phyloP scores from a whole-genome alignment of 2,113 vertebrate genomes.

The Accipiter virgatus region DNA sequence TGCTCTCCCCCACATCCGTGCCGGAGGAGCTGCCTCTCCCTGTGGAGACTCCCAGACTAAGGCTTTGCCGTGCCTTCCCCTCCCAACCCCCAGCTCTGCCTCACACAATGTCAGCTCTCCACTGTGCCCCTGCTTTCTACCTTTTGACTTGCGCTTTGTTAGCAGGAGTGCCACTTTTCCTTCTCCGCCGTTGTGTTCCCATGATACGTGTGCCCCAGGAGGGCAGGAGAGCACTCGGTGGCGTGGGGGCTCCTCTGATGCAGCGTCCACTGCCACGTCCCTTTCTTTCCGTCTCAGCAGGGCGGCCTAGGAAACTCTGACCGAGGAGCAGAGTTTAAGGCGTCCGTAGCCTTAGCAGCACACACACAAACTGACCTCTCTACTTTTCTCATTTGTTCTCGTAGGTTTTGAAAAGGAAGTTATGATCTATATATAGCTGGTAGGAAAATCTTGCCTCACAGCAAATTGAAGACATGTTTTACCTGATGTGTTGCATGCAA shows the following conservation, averaged over 20 bases:
- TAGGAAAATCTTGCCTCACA: neutral
- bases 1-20: neutral
- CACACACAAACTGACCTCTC: neutral
- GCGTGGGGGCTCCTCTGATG: neutral
- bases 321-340: neutral
- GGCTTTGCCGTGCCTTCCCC: neutral
- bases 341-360: neutral
- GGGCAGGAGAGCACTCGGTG: neutral
- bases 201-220: accelerated
- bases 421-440: neutral
- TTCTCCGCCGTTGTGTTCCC: neutral
- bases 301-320: neutral
- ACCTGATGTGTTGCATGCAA: neutral
- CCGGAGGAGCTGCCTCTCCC: neutral
- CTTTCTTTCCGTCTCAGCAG: neutral
- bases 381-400: neutral
- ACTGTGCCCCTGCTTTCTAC: neutral
- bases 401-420: neutral
- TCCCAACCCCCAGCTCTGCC: neutral
- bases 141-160: neutral
- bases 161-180: accelerated
- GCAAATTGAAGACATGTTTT: neutral
- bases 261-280: neutral
- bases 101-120: accelerated
- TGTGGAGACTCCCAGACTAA: accelerated